Evolutionary conservation across 1,140 invertebrate genomes (phyloP).

Genomic region (Brachionus angularis): DNA sequence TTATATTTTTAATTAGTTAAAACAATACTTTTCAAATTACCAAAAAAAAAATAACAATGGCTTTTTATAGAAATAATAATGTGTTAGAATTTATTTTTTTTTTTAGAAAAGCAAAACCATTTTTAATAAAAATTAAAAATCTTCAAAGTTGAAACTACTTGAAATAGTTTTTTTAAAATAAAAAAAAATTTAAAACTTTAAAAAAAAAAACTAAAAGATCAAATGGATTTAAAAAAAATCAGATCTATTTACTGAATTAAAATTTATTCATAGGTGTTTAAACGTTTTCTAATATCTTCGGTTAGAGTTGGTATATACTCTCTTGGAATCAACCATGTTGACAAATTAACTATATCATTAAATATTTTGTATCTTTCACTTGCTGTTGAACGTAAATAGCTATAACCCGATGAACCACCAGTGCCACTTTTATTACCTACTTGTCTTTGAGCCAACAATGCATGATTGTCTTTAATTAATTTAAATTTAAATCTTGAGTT

Average conservation of each 20-base stretch:
- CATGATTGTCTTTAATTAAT: slow-evolving; percentile 80
- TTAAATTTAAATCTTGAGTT: not conserved
- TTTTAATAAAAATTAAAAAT: not conserved
- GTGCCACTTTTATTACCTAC: slow-evolving; percentile 93
- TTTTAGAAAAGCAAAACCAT: not conserved
- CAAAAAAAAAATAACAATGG: too few relatives aligned
- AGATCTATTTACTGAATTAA: too few relatives aligned
- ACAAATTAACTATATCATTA: slow-evolving; percentile 92
- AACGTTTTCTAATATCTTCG: slow-evolving; percentile 64
- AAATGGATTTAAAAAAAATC: too few relatives aligned
- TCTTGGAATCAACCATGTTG: slow-evolving; percentile 87
- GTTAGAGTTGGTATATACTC: slow-evolving; percentile 81
- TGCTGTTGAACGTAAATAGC: slow-evolving; percentile 88
- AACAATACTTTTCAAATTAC: too few relatives aligned
- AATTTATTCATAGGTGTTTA: slow-evolving; percentile 44
- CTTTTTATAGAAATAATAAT: too few relatives aligned
- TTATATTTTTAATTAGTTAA: too few relatives aligned
- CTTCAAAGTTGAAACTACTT: not conserved
- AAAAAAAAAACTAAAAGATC: too few relatives aligned
- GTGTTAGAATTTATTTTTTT: too few relatives aligned
- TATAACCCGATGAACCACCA: slow-evolving; percentile 94
- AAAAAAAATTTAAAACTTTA: slow-evolving; percentile 24
- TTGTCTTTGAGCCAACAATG: slow-evolving; percentile 98
- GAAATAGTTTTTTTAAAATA: not conserved
- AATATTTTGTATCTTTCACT: slow-evolving; percentile 99